phyloP scores from a whole-genome alignment of 2,888 invertebrate species.

The Heliconius sara region DNA sequence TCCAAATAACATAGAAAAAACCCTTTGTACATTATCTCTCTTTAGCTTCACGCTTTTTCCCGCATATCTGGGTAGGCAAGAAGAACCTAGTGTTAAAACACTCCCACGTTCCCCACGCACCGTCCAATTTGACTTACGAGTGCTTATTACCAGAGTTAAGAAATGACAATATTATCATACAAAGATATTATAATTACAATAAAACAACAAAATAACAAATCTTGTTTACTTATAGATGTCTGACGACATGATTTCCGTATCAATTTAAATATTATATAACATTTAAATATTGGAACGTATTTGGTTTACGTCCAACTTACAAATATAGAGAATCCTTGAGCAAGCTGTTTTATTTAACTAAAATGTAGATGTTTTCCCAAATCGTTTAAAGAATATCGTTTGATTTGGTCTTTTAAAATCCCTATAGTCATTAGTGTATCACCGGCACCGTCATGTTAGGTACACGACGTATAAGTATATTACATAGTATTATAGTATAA shows the following conservation, averaged over 20 bases:
- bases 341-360: not conserved
- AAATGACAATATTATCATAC: too few species aligned
- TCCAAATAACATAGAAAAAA: not conserved
- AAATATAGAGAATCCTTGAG: constrained; percentile 15
- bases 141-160: not conserved
- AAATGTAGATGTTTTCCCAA: not conserved
- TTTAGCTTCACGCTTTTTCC: not conserved
- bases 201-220: not conserved
- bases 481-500: too few species aligned
- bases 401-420: too few species aligned
- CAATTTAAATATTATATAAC: constrained; percentile 6
- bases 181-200: not conserved
- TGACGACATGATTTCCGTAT: not conserved
- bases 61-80: not conserved
- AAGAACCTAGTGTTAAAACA: too few species aligned
- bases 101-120: too few species aligned
- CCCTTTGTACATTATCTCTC: not conserved
- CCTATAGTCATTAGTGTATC: too few species aligned
- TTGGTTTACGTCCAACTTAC: not conserved
- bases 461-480: too few species aligned
- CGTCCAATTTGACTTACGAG: too few species aligned
- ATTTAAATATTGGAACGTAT: not conserved
- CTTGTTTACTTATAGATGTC: constrained; percentile 1
- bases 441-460: too few species aligned
- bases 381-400: too few species aligned